Evolutionary conservation across 2,888 invertebrate species (phyloP).

Genomic region (Trisateles emortualis): DNA sequence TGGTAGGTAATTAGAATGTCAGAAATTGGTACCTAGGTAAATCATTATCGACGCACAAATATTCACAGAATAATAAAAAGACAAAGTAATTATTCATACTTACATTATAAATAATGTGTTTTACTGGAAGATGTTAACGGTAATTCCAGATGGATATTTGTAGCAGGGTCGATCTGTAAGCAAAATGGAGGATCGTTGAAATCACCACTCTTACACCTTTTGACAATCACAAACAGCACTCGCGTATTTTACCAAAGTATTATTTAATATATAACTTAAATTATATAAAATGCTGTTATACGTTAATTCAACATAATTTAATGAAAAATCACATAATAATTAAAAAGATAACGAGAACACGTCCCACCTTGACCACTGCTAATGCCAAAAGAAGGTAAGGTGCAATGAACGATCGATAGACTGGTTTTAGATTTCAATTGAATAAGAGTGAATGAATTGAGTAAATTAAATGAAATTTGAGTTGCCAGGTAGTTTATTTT

Average conservation of each 20-base stretch:
- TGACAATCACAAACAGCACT: too few relatives aligned
- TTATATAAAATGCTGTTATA: too few relatives aligned
- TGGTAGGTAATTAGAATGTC: too few relatives aligned
- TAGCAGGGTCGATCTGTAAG: slow-evolving; percentile 79
- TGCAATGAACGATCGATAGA: not conserved
- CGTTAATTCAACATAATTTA: not conserved
- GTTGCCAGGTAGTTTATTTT: too few relatives aligned
- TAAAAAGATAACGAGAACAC: slow-evolving; percentile 43
- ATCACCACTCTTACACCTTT: too few relatives aligned
- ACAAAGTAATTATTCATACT: slow-evolving; percentile 53
- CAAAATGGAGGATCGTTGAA: slow-evolving; percentile 47
- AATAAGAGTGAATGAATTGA: not conserved
- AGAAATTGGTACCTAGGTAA: too few relatives aligned
- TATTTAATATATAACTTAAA: too few relatives aligned
- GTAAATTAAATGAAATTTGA: too few relatives aligned
- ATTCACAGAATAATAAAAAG: not conserved
- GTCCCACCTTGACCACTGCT: slow-evolving; percentile 83
- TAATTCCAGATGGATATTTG: slow-evolving; percentile 57
- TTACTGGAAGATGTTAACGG: slow-evolving; percentile 62
- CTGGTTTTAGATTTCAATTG: not conserved
- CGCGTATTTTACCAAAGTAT: too few relatives aligned
- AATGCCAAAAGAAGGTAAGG: slow-evolving; percentile 47
- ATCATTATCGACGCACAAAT: too few relatives aligned
- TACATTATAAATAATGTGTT: slow-evolving; percentile 63
- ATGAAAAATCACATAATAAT: not conserved